A percentile compares a stretch with the other conserved stretches of the same genome.
These are phyloP conservation scores for Tinamus guttatus DNA, from an alignment of 2,113 vertebrate genomes.

Conservation along the genomic window DNA sequence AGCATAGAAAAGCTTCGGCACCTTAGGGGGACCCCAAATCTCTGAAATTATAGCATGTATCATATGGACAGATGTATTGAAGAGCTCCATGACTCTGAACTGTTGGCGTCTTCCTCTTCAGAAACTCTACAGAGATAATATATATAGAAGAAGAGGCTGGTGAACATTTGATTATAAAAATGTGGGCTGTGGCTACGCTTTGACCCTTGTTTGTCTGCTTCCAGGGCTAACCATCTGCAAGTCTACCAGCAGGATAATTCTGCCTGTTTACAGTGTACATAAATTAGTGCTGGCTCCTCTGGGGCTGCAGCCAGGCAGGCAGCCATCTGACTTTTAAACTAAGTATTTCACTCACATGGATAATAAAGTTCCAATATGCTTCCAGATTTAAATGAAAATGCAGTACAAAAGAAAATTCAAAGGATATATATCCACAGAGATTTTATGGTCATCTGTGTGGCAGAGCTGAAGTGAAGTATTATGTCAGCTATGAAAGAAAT, in stretches of 20 bases:
- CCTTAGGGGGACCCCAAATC: not conserved
- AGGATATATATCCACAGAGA: not conserved
- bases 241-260: constrained; percentile 52
- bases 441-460: not conserved
- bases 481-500: not conserved
- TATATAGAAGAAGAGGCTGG: not conserved
- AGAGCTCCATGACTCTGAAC: not conserved
- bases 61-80: not conserved
- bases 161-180: constrained; percentile 54
- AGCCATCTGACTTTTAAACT: constrained; percentile 67
- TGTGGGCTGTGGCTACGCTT: constrained; percentile 15
- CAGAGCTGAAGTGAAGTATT: not conserved
- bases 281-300: constrained; percentile 62
- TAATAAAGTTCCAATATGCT: constrained; percentile 38
- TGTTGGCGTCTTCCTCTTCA: not conserved
- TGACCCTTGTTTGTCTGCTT: constrained; percentile 47
- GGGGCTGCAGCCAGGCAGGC: constrained; percentile 35
- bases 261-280: constrained; percentile 43
- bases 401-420: not conserved
- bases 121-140: not conserved
- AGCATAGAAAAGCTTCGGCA: not conserved
- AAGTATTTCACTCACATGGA: constrained; percentile 45
- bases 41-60: not conserved
- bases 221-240: constrained; percentile 40
- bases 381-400: constrained; percentile 41